Conservation (phyloP, 2,113 vertebrate species). For the Ageneiosus marmoratus region DNA sequence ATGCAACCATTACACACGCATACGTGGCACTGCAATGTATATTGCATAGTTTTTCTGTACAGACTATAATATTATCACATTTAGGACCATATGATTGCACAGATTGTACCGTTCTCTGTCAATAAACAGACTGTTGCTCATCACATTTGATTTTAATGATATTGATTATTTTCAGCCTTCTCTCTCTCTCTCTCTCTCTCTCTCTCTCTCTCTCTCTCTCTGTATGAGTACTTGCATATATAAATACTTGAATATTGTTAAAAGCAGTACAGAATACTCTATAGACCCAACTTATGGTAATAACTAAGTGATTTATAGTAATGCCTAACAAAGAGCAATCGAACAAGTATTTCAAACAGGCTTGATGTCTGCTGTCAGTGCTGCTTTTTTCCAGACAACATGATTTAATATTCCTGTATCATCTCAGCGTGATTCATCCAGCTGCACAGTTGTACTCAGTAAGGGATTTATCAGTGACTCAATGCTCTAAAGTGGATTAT, state of each 20-base stretch:
- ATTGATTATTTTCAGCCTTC: neutral
- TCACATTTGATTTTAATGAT: neutral
- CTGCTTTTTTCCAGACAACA: neutral
- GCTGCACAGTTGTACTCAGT: neutral
- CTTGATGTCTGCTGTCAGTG: neutral
- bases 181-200: no score
- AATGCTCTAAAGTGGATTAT: neutral
- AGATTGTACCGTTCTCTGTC: neutral
- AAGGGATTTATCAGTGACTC: neutral
- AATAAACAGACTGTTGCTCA: neutral
- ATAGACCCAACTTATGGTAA: neutral
- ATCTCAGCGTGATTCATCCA: neutral
- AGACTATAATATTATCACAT: neutral
- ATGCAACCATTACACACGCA: no score
- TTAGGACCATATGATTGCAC: neutral
- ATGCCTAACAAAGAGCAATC: neutral
- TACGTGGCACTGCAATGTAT: no score
- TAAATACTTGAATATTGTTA: conserved; percentile 13
- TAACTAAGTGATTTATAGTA: neutral
- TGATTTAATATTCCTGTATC: neutral
- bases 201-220: neutral
- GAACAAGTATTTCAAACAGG: neutral
- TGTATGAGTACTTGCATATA: conserved; percentile 3
- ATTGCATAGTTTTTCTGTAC: no score
- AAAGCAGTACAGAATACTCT: conserved; percentile 6